Evolutionary conservation across 2,888 invertebrate genomes (phyloP), one percentile per base, ranked within the genome.

Genomic region (Mythimna vitellina): DNA sequence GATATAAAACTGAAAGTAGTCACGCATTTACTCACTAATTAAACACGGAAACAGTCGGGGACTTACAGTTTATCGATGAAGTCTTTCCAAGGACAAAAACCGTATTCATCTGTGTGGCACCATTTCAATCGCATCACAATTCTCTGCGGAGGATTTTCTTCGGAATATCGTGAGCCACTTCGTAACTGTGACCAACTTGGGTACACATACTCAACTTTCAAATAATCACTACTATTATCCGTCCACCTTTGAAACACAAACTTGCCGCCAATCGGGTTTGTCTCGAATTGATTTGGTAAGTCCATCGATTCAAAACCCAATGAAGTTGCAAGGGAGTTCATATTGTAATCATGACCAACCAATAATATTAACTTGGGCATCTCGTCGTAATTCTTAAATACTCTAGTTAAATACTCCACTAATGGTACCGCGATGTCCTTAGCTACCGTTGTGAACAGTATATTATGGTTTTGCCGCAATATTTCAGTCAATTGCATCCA

Each of bases 211-310:
- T 85, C 84, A 3, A 80, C 66, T 81, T 81, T 85, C 67, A 84
- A 80, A 76, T 78, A 85, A 58, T 85, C 84, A 12, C 42, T 76
- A n/a, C 56, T 10, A 29, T 53, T 49, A 64, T 83, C 75, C 25
- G 76, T 60, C 85, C 85, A 85, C 32, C 72, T 81, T 68, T 85
- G 81, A 60, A 84, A 85, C 22, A 85, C 85, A 9, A 78, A 35
- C 62, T 83, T 85, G 1, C 85, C 80, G 7, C 85, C 76, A 65
- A 83, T 77, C 9, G 85, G 85, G 25, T 32, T 70, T 3, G 65
- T 35, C 17, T 85, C 85, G n/a, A 42, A 78, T 22, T 84, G 81
- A 71, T 81, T 53, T 7, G 83, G 85, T 51, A 84, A 73, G 8
- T 46, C 60, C 0, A 56, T 60, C 7, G 35, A 20, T 58, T 76